A percentile compares a stretch with the other conserved stretches of the same genome.
Evolutionary conservation across 2,797 vertebrate genomes (phyloP).

Genomic region (Xenops minutus): DNA sequence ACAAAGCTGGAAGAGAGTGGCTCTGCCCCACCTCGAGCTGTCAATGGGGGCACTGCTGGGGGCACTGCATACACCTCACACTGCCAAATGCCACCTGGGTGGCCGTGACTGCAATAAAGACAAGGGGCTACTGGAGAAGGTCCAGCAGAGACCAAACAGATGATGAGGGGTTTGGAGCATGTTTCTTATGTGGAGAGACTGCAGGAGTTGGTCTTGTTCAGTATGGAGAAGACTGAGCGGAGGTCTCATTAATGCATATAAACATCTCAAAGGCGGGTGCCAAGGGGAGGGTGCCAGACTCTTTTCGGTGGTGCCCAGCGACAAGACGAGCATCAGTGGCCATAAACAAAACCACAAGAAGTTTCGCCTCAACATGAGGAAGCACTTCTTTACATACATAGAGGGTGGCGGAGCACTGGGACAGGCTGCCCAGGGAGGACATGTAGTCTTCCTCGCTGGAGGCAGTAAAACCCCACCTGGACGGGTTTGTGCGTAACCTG

Average conservation of each 20-base stretch:
- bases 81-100: not conserved
- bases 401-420: not conserved
- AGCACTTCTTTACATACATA: not conserved
- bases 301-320: not conserved
- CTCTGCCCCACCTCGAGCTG: too few relatives aligned
- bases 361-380: not conserved
- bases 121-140: not conserved
- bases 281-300: accelerated
- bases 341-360: not conserved
- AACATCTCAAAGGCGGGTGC: not conserved
- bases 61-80: not conserved
- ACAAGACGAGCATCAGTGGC: not conserved
- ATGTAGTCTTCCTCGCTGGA: too few relatives aligned
- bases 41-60: not conserved
- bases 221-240: not conserved
- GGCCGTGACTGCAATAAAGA: accelerated
- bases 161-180: not conserved
- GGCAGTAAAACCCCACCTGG: not conserved
- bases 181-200: not conserved
- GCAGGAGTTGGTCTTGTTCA: not conserved
- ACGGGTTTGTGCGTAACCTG: not conserved
- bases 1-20: accelerated
- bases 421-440: not conserved
- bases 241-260: not conserved
- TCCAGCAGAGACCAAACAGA: not conserved